Base-by-base conservation (phyloP, 1,140 invertebrate genomes). In the Drosophila kepulauana region DNA sequence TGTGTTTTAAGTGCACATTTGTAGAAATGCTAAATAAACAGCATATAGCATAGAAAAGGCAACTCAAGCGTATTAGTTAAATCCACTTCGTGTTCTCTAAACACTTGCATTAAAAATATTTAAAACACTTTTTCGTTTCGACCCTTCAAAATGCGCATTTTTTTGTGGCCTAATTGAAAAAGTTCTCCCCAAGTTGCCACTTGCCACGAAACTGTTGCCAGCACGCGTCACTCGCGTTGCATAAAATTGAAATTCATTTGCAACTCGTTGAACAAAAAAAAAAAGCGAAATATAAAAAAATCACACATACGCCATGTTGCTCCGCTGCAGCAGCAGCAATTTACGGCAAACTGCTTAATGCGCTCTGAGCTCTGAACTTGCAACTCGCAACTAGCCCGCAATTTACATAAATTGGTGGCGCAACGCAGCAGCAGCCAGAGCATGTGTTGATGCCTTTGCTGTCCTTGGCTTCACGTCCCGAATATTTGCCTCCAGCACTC, bases 191-290 rank as follows among this genome's bases (percentile, higher is more conserved):
- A 30, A 61, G 49, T 57, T 61, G 62, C 7, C 16, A 38, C 59
- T 49, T 68, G 58, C 58, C 69, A 62, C 58, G 28, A 57, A 57
- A 54, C 20, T 25, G 51, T 54, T 54, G 51, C 25, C 51, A 54
- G 51, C 51, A 54, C 51, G 30, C 51, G 20, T 30, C 16, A 5
- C 46, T 48, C 43, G 46, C 48, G 59, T 74, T 68, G 59, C 68
- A 69, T 51, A 45, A 76, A 84, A 84, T 84, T 84, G 70, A 84
- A 84, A 84, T 84, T 84, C 81, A 84, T 84, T 84, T 84, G 73
- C 81, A 77, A 66, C 57, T 48, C 57, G 15, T 35, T 16, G 48
- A 7, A n/a, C n/a, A 62, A 49, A 61, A 41, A 51, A 49, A 7
- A 8, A 10, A 10, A 8, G 2, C 6, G 8, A 38, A 7, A 25